A percentile compares a stretch with the other conserved stretches of the same genome.
These are phyloP conservation scores for Caenorhabditis elegans DNA, from an alignment of 1,140 invertebrate species.

Conservation along the genomic window DNA sequence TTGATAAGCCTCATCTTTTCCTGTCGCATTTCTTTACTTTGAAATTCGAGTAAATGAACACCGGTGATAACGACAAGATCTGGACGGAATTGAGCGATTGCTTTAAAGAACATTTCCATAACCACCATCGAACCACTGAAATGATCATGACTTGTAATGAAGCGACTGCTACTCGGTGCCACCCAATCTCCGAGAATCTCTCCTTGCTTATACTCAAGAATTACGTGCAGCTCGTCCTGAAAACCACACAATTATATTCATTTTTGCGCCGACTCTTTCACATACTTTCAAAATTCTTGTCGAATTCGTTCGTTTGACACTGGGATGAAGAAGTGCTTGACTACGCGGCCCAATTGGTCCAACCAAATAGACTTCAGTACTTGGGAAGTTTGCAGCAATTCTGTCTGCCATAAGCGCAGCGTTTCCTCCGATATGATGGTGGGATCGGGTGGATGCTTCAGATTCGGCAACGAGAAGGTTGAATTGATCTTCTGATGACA, in stretches of 20 bases:
- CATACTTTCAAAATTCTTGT: constrained; percentile 53
- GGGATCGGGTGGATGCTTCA: constrained; percentile 51
- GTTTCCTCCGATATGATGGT: constrained; percentile 70
- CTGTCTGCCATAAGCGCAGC: constrained; percentile 69
- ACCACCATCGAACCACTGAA: constrained; percentile 64
- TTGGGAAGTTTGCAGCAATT: constrained; percentile 67
- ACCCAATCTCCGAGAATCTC: constrained; percentile 67
- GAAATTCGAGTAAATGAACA: constrained; percentile 68
- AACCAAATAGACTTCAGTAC: constrained; percentile 67
- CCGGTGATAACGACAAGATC: constrained; percentile 67
- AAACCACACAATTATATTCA: too few relatives aligned
- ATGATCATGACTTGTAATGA: constrained; percentile 69
- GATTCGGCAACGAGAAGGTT: constrained; percentile 58
- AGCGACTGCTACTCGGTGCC: constrained; percentile 68
- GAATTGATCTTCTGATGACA: constrained; percentile 65
- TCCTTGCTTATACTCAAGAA: constrained; percentile 68
- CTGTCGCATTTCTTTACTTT: constrained; percentile 63
- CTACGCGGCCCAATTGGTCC: constrained; percentile 69
- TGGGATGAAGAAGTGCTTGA: constrained; percentile 65
- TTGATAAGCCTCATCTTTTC: constrained; percentile 65
- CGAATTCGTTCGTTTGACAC: constrained; percentile 65
- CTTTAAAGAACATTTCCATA: constrained; percentile 69
- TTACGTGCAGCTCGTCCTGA: constrained; percentile 69
- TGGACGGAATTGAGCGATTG: constrained; percentile 63
- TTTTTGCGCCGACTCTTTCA: too few relatives aligned